phyloP scores from a whole-genome alignment of 2,113 vertebrate species.

The Clarias magur region DNA sequence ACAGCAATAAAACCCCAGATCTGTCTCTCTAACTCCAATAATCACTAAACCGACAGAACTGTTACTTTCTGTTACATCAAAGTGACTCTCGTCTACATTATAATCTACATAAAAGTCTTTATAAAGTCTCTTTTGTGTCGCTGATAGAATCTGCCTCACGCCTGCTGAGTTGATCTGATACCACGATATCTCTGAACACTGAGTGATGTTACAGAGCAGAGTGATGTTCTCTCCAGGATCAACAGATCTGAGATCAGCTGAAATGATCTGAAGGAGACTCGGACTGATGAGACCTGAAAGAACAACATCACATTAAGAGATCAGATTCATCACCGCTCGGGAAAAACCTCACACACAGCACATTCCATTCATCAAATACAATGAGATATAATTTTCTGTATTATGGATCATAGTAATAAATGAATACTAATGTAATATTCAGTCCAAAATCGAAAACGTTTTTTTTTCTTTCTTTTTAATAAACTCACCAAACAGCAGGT shows the following conservation, averaged over 20 bases:
- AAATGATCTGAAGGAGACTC: background rate
- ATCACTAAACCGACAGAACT: too few relatives aligned
- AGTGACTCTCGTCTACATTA: too few relatives aligned
- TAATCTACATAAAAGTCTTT: too few relatives aligned
- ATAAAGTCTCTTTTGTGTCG: too few relatives aligned
- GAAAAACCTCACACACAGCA: background rate
- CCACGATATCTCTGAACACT: too few relatives aligned
- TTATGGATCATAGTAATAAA: too few relatives aligned
- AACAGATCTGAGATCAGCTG: background rate
- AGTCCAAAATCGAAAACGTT: background rate
- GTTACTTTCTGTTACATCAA: too few relatives aligned
- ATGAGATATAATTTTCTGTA: background rate
- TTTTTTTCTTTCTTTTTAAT: background rate
- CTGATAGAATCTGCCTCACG: too few relatives aligned
- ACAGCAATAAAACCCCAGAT: too few relatives aligned
- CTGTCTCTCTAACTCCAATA: too few relatives aligned
- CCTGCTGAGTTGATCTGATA: too few relatives aligned
- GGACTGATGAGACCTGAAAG: background rate
- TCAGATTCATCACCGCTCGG: background rate
- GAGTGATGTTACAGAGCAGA: too few relatives aligned
- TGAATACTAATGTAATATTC: background rate
- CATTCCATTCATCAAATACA: background rate
- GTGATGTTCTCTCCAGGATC: background rate
- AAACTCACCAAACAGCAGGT: slow-evolving; percentile 8
- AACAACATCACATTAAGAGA: background rate